Base-by-base conservation (phyloP, 2,797 vertebrate genomes). In the Hoplostethus atlanticus region DNA sequence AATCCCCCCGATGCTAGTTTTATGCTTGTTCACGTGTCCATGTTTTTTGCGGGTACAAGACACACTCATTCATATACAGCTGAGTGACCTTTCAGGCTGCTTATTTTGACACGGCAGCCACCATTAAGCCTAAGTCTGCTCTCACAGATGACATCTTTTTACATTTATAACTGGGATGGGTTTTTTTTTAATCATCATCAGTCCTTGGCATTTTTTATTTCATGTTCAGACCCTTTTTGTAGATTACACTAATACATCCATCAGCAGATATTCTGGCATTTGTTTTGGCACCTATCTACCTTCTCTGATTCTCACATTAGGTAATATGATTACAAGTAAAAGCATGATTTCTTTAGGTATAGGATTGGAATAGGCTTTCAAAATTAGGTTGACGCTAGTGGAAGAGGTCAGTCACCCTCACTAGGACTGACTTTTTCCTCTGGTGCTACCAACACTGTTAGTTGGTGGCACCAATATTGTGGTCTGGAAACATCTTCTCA, bases 1-100 rank as follows among this genome's bases (percentile, higher is more conserved):
- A 85, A 84, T 80, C 76, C 80, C 11, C n/a, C 54, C 42, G 42
- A 59, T 61, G 78, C 30, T 55, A 52, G 36, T 55, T 74, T 76
- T 11, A 42, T 58, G 78, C 68, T 62, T 67, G 64, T 63, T 76
- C 13, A 55, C 60, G 36, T 61, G 80, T 60, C 25, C 25, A 4
- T 38, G 3, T 71, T 68, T 73, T 30, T 55, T 74, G 48, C 71
- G 16, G 15, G n/a, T 25, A 53, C 50, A 57, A 46, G 73, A 68
- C 31, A 68, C 25, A 36, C 25, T 52, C 59, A 25, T 50, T 62
- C 42, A 30, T 34, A 5, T 66, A 13, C 46, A 28, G 7, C 4
- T 0, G 42, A 55, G 25, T 42, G 48, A 64, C 16, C n/a, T 51
- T 52, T 73, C 17, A 38, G 55, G 4, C 44, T 31, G 48, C 15